Evolutionary conservation across 2,797 vertebrate species (phyloP).

Genomic region (Fringilla coelebs): DNA sequence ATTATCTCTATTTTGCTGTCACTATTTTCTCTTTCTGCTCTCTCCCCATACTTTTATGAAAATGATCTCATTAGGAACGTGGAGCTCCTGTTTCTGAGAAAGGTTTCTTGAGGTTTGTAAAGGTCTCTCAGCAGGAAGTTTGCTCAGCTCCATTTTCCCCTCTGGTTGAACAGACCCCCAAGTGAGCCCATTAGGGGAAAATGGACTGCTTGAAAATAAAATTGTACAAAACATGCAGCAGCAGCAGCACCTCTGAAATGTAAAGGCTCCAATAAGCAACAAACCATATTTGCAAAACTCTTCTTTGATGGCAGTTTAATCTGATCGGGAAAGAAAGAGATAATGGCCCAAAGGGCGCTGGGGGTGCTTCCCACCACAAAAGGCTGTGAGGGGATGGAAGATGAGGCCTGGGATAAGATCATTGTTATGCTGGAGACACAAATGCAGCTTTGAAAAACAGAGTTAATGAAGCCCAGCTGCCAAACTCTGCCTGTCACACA

Average conservation of each 20-base stretch:
- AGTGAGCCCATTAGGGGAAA: constrained; percentile 18
- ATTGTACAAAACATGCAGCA: neutral
- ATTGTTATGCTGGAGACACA: neutral
- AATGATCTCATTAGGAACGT: constrained; percentile 35
- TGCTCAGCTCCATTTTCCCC: neutral
- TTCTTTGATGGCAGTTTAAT: constrained; percentile 12
- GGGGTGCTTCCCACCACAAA: neutral
- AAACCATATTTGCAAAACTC: constrained; percentile 24
- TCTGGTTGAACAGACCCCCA: neutral
- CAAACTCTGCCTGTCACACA: neutral
- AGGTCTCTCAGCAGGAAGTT: constrained; percentile 50
- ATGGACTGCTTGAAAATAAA: neutral
- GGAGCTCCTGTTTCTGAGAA: neutral
- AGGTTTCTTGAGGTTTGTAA: neutral
- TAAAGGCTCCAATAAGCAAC: neutral
- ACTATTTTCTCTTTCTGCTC: neutral
- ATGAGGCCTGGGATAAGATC: neutral
- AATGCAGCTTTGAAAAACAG: neutral
- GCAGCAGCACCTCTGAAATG: neutral
- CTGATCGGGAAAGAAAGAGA: neutral
- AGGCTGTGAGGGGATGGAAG: neutral
- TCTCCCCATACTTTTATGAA: constrained; percentile 8
- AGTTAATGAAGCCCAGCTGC: constrained; percentile 20
- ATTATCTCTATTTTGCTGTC: constrained; percentile 36
- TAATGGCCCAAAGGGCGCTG: neutral